Evolutionary conservation across 2,888 invertebrate species (phyloP).

Genomic region (Drosophila pseudotalamancana): DNA sequence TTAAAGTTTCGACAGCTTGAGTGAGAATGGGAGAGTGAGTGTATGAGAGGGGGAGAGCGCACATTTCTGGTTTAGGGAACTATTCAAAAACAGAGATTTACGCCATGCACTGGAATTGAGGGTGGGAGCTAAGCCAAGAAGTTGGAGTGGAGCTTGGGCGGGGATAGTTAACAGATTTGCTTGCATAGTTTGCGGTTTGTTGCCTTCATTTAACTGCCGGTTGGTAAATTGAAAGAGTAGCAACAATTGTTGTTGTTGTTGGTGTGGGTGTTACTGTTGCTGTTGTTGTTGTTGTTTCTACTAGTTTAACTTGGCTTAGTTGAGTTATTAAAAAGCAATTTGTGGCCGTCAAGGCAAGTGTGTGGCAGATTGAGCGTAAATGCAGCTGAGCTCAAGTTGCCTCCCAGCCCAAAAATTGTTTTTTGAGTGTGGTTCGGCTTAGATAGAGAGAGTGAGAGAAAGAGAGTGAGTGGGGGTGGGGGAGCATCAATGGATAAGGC

Average conservation of each 20-base stretch:
- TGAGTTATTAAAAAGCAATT: constrained; percentile 79
- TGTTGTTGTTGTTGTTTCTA: constrained; percentile 17
- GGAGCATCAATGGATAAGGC: constrained; percentile 19
- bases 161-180: constrained; percentile 65
- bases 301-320: constrained; percentile 67
- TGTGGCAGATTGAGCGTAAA: constrained; percentile 74
- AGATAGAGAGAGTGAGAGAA: neutral
- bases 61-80: constrained; percentile 41
- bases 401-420: constrained; percentile 30
- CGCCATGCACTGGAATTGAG: constrained; percentile 12
- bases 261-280: constrained; percentile 32
- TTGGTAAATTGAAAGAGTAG: constrained; percentile 58
- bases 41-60: neutral
- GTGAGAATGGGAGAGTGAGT: neutral
- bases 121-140: constrained; percentile 17
- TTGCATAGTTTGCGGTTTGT: constrained; percentile 57
- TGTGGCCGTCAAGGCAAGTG: constrained; percentile 72
- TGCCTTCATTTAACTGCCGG: constrained; percentile 76
- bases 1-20: constrained; percentile 69
- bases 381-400: constrained; percentile 64
- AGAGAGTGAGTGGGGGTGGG: neutral
- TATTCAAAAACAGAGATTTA: constrained; percentile 77
- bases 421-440: neutral
- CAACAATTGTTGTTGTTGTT: constrained; percentile 41
- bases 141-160: constrained; percentile 26